Percentiles rank a stretch among this genome's conserved stretches.
phyloP scores from a whole-genome alignment of 2,888 invertebrate genomes.

The Ametastegia equiseti region DNA sequence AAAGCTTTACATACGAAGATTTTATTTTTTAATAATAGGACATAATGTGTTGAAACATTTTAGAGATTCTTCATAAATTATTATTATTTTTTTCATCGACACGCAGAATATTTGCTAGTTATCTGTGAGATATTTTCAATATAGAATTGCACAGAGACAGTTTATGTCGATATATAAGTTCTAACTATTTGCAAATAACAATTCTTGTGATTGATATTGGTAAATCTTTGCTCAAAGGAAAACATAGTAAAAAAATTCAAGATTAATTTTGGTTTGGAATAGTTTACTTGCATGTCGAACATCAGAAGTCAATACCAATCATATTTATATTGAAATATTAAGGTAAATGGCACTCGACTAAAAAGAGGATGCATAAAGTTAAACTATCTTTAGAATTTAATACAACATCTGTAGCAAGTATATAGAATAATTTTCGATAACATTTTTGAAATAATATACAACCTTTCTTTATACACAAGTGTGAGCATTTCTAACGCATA shows the following conservation, averaged over 20 bases:
- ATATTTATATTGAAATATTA: constrained; percentile 6
- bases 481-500: constrained; percentile 17
- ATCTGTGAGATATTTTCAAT: background rate
- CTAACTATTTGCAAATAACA: background rate
- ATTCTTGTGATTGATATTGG: background rate
- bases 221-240: background rate
- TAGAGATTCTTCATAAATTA: constrained; percentile 25
- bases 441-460: constrained; percentile 1
- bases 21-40: background rate
- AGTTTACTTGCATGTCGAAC: background rate
- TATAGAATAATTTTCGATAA: constrained; percentile 29
- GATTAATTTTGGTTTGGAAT: background rate
- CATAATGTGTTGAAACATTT: background rate
- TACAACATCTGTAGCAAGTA: constrained; percentile 27
- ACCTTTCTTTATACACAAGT: constrained; percentile 26
- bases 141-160: background rate
- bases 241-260: background rate
- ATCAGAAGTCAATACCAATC: background rate
- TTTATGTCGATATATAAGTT: background rate
- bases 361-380: constrained; percentile 26
- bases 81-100: background rate
- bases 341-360: constrained; percentile 39
- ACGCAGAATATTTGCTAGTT: background rate
- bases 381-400: constrained; percentile 39
- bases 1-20: background rate